Evolutionary conservation across 2,797 vertebrate genomes (phyloP).

Genomic region (Rachycentron canadum): DNA sequence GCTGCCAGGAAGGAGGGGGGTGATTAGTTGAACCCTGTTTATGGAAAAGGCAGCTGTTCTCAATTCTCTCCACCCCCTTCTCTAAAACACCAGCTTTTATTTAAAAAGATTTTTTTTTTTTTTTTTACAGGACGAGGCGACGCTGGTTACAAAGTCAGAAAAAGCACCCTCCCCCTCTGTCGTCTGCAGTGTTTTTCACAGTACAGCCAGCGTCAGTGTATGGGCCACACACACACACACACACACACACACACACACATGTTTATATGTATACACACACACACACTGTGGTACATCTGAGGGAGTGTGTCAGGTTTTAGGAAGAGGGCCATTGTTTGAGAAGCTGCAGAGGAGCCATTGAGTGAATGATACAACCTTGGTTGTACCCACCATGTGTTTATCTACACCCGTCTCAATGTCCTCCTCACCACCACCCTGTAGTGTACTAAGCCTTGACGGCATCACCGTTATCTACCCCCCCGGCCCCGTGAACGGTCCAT

Average conservation of each 20-base stretch:
- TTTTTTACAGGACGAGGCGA: background rate
- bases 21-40: background rate
- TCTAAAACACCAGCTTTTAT: background rate
- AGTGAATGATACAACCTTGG: conserved; percentile 57
- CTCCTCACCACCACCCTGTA: conserved; percentile 8
- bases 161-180: conserved; percentile 21
- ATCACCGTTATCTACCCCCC: background rate
- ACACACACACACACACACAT: conserved; percentile 20
- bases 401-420: conserved; percentile 40
- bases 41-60: conserved; percentile 23
- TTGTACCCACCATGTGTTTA: conserved; percentile 64
- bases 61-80: background rate
- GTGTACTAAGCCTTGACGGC: background rate
- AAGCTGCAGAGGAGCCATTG: conserved; percentile 35
- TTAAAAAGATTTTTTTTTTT: too few species aligned
- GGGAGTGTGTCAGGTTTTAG: conserved; percentile 50
- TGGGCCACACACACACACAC: conserved; percentile 11
- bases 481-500: background rate
- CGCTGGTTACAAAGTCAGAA: conserved; percentile 65
- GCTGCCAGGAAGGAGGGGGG: background rate
- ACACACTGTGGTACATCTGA: conserved; percentile 10
- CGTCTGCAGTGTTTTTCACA: conserved; percentile 26
- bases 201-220: conserved; percentile 13
- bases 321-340: conserved; percentile 49
- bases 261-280: too few species aligned